Evolutionary conservation across 2,113 vertebrate species (phyloP), one percentile per base, ranked within the genome.

Genomic region (Saguinus imperator): DNA sequence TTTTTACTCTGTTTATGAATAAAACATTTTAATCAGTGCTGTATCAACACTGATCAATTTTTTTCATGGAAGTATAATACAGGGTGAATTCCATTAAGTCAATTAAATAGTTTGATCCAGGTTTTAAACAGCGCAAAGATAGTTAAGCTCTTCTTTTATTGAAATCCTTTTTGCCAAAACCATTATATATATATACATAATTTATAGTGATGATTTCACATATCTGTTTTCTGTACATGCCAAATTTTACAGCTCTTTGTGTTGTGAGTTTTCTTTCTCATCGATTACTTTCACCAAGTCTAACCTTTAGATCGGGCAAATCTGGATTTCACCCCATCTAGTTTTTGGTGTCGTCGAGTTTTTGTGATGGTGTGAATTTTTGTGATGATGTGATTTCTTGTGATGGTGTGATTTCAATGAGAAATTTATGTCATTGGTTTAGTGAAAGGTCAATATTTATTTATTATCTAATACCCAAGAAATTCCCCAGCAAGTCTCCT

Each of bases 11-110:
- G 85, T 93, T 92, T 94, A 96, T 96, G 89, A 96, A 96, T 96
- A 92, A 95, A 95, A 94, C 94, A 89, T 97, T 96, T 92, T 93
- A 94, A 95, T 89, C 90, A 94, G 95, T 91, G 37, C 90, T 83
- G 10, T 91, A 81, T 83, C 90, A 92, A 92, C 29, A 87, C 10
- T 79, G 73, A 93, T 95, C 79, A 88, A 25, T 85, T 81, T 95
- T 68, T 80, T 96, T 4, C 8, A 0, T 93, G 27, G 35, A 52
- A 50, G 16, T 82, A 32, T 91, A 88, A 50, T 68, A 75, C 27
- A 61, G 29, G 58, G 3, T 94, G 87, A 86, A 91, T 97, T 94
- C 68, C 83, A 87, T 97, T 93, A 87, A 80, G 73, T 82, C 79
- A 94, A 55, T 93, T 94, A 94, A 93, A 89, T 87, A 50, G 25